These are phyloP conservation scores for Zoanthus sociatus DNA, from an alignment of 92 coral and sea anemone species.

Conservation along the genomic window DNA sequence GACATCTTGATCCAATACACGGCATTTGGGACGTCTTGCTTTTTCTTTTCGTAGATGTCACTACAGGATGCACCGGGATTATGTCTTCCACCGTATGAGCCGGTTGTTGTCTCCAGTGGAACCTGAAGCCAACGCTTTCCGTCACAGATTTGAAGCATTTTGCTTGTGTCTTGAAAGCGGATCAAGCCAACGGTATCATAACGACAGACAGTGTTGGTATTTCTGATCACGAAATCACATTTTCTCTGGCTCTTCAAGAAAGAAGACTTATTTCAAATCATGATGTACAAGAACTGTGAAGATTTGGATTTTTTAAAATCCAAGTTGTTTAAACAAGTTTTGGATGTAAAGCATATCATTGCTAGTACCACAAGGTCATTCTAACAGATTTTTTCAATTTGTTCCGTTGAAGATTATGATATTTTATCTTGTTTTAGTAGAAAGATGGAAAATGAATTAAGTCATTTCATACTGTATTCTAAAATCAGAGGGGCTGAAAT, in stretches of 20 bases:
- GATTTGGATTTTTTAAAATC: too few relatives aligned
- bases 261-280: background rate
- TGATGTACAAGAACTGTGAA: too few relatives aligned
- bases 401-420: too few relatives aligned
- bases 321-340: too few relatives aligned
- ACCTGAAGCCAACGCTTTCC: constrained; percentile 28
- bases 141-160: constrained; percentile 30
- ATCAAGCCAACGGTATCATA: constrained; percentile 4
- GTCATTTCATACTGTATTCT: too few relatives aligned
- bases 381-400: too few relatives aligned
- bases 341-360: too few relatives aligned
- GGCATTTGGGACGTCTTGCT: background rate
- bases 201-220: constrained; percentile 31
- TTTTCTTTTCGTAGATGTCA: constrained; percentile 14
- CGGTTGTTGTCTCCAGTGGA: constrained; percentile 2
- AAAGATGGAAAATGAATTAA: too few relatives aligned
- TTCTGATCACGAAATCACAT: constrained; percentile 12
- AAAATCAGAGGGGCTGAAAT: too few relatives aligned
- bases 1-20: constrained; percentile 34
- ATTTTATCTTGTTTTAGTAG: too few relatives aligned
- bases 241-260: background rate
- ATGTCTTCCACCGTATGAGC: constrained; percentile 10
- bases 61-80: constrained; percentile 16
- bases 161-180: background rate
- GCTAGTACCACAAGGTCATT: too few relatives aligned